Conservation (phyloP, 2,888 invertebrate genomes). For the Xylophagus ater region DNA sequence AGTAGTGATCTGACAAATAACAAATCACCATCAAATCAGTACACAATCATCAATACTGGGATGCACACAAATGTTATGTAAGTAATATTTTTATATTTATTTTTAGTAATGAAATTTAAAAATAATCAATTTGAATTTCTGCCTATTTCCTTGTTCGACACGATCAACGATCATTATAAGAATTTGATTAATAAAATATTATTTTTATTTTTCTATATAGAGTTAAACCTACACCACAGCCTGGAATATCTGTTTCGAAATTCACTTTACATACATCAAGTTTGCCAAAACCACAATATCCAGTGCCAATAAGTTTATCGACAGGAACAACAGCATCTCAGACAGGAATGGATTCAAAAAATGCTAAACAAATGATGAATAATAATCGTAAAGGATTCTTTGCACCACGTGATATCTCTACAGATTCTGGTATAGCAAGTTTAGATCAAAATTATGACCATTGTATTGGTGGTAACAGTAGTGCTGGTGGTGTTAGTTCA, state of each 20-base stretch:
- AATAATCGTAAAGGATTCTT: constrained; percentile 46
- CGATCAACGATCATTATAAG: constrained; percentile 1
- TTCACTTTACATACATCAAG: constrained; percentile 59
- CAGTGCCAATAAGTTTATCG: constrained; percentile 40
- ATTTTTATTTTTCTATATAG: constrained; percentile 20
- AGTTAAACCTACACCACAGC: constrained; percentile 36
- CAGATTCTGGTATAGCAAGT: constrained; percentile 39
- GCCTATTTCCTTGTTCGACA: too few relatives aligned
- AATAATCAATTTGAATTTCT: too few relatives aligned
- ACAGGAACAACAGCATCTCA: constrained; percentile 22
- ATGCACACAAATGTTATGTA: constrained; percentile 39
- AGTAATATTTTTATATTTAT: constrained; percentile 22
- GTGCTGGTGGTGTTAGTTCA: constrained; percentile 18
- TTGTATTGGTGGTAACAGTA: constrained; percentile 11
- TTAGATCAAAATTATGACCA: constrained; percentile 31
- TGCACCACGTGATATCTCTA: constrained; percentile 38
- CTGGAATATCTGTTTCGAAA: constrained; percentile 42
- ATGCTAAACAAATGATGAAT: constrained; percentile 61
- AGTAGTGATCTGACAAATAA: constrained; percentile 11
- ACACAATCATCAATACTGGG: constrained; percentile 32
- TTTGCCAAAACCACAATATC: constrained; percentile 63
- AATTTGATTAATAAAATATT: too few relatives aligned
- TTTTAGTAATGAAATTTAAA: too few relatives aligned
- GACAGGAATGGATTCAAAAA: constrained; percentile 53
- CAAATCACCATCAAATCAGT: constrained; percentile 20